Conservation (phyloP, 2,797 vertebrate genomes). For the Danio choprae region DNA sequence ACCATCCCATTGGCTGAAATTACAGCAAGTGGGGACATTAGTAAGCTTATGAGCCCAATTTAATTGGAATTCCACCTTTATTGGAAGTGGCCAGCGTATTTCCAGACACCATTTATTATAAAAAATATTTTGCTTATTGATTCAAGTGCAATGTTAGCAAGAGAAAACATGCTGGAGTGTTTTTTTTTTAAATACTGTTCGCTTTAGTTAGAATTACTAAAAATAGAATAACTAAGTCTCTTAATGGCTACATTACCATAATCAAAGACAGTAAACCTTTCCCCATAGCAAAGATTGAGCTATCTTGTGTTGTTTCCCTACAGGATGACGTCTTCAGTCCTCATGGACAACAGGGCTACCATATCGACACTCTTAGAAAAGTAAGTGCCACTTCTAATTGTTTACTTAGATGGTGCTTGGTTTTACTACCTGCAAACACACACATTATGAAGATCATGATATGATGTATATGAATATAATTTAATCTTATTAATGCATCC, state of each 20-base stretch:
- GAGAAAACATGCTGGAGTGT: neutral
- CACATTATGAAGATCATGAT: neutral
- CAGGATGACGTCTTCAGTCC: slow-evolving; percentile 88
- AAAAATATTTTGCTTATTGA: neutral
- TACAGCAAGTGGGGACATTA: neutral
- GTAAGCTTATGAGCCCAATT: neutral
- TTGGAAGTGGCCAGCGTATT: slow-evolving; percentile 9
- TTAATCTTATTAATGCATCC: neutral
- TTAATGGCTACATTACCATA: neutral
- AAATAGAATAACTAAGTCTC: neutral
- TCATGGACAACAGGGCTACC: slow-evolving; percentile 85
- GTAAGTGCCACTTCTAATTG: slow-evolving; percentile 68
- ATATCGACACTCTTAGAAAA: slow-evolving; percentile 89
- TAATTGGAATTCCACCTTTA: neutral
- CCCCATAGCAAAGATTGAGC: neutral
- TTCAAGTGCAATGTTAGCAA: neutral
- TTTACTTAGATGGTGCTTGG: neutral
- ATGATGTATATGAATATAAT: neutral
- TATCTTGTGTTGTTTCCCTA: slow-evolving; percentile 59
- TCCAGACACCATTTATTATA: neutral
- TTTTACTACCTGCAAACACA: neutral
- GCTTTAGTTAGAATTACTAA: neutral
- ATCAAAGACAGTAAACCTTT: neutral
- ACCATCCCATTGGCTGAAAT: neutral
- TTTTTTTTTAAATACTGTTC: neutral